Percentiles rank a stretch among this genome's conserved stretches.
Conservation (phyloP, 2,888 invertebrate genomes). For the Nebria brevicollis region DNA sequence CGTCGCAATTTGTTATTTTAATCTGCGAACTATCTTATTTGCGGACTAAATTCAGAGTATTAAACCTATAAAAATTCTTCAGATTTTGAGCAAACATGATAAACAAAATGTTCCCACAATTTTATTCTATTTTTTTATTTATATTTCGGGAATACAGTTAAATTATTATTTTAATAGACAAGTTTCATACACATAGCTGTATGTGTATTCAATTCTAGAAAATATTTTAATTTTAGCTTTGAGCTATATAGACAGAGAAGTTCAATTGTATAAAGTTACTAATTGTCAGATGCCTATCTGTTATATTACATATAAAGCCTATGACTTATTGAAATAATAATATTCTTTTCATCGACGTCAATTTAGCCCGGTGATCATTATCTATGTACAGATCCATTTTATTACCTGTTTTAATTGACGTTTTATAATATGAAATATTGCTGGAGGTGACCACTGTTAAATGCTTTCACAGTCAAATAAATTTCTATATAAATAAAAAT, state of each 20-base stretch:
- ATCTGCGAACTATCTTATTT: background rate
- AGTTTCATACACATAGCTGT: background rate
- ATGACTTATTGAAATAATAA: conserved; percentile 45
- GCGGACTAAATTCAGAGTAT: background rate
- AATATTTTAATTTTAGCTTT: conserved; percentile 37
- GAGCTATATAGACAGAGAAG: conserved; percentile 7
- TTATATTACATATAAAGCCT: conserved; percentile 39
- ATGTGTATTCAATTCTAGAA: background rate
- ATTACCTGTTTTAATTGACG: conserved; percentile 40
- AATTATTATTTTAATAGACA: background rate
- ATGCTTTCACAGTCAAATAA: conserved; percentile 10
- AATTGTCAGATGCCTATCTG: conserved; percentile 41
- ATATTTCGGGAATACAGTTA: no score
- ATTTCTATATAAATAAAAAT: conserved; percentile 2
- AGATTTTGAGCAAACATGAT: background rate
- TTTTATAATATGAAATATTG: conserved; percentile 40
- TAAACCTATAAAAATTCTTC: background rate
- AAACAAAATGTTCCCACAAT: background rate
- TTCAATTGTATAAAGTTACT: conserved; percentile 42
- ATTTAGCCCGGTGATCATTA: conserved; percentile 30
- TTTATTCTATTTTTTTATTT: background rate
- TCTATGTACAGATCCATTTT: conserved; percentile 34
- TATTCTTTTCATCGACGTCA: conserved; percentile 35
- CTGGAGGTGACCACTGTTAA: background rate
- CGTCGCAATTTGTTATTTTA: background rate